These are phyloP conservation scores for Campoletis raptor DNA, from an alignment of 2,888 invertebrate genomes.

Conservation along the genomic window DNA sequence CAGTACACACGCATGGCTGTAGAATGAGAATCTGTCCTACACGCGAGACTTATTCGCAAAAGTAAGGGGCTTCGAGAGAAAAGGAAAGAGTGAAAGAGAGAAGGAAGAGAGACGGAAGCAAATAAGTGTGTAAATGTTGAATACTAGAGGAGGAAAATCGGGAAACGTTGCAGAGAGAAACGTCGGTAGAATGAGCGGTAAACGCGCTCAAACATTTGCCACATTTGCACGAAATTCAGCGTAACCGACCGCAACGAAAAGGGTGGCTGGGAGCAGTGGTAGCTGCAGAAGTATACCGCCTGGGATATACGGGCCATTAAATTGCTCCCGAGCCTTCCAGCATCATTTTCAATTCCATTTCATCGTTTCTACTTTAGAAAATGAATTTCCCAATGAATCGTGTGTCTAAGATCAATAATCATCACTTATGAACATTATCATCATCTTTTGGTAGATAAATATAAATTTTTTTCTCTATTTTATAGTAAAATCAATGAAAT, in stretches of 20 bases:
- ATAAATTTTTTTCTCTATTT: neutral
- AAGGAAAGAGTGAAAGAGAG: constrained; percentile 27
- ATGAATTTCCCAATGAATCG: constrained; percentile 42
- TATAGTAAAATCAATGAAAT: too few species aligned
- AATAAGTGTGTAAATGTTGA: constrained; percentile 18
- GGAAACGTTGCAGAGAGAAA: constrained; percentile 38
- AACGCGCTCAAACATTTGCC: constrained; percentile 59
- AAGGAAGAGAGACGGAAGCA: constrained; percentile 9
- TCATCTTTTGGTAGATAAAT: neutral
- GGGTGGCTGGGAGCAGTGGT: neutral
- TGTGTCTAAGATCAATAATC: constrained; percentile 31
- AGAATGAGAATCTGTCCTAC: constrained; percentile 46
- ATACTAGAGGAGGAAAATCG: constrained; percentile 51
- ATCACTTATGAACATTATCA: neutral
- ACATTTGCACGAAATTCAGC: constrained; percentile 56
- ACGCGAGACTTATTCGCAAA: constrained; percentile 46
- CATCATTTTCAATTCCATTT: constrained; percentile 50
- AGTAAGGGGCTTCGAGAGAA: constrained; percentile 34
- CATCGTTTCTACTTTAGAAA: constrained; percentile 37
- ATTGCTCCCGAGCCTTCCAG: constrained; percentile 31
- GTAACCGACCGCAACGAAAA: constrained; percentile 58
- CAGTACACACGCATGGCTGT: constrained; percentile 27
- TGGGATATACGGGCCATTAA: constrained; percentile 53
- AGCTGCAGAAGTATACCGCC: constrained; percentile 19
- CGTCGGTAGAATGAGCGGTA: constrained; percentile 40